Conservation (phyloP, 2,888 invertebrate species). For the Diplazon laetatorius region DNA sequence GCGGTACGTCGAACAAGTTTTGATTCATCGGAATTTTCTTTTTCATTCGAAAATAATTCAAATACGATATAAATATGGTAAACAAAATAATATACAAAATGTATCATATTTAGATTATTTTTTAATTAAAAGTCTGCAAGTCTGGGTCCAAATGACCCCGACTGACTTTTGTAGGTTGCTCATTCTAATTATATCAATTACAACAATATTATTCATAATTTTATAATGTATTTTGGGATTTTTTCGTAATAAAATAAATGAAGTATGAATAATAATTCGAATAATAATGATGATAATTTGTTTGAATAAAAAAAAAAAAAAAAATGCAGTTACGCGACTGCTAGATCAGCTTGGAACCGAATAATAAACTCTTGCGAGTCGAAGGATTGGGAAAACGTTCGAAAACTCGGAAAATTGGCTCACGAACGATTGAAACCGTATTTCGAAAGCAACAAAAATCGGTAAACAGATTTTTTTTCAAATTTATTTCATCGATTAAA, state of each 20-base stretch:
- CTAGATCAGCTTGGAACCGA: slow-evolving; percentile 64
- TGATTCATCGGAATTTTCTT: background rate
- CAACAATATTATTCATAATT: too few species aligned
- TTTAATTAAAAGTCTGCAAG: too few species aligned
- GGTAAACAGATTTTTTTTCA: slow-evolving; percentile 51
- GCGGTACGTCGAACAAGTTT: too few species aligned
- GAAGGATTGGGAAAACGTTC: slow-evolving; percentile 73
- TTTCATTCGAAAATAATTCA: background rate
- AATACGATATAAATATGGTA: background rate
- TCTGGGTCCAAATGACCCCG: too few species aligned
- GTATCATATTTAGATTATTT: too few species aligned
- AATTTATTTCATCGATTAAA: background rate
- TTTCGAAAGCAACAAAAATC: slow-evolving; percentile 42
- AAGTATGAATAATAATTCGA: too few species aligned
- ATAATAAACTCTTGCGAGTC: slow-evolving; percentile 65
- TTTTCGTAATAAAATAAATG: too few species aligned
- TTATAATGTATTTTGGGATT: too few species aligned
- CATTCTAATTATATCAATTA: too few species aligned
- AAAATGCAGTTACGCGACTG: slow-evolving; percentile 72
- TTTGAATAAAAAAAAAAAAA: too few species aligned
- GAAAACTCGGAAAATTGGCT: slow-evolving; percentile 70
- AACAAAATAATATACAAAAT: background rate
- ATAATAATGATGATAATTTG: too few species aligned
- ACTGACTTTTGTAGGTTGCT: too few species aligned
- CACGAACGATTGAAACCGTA: slow-evolving; percentile 62